phyloP scores from a whole-genome alignment of 2,888 invertebrate species.

The Acheta domesticus region DNA sequence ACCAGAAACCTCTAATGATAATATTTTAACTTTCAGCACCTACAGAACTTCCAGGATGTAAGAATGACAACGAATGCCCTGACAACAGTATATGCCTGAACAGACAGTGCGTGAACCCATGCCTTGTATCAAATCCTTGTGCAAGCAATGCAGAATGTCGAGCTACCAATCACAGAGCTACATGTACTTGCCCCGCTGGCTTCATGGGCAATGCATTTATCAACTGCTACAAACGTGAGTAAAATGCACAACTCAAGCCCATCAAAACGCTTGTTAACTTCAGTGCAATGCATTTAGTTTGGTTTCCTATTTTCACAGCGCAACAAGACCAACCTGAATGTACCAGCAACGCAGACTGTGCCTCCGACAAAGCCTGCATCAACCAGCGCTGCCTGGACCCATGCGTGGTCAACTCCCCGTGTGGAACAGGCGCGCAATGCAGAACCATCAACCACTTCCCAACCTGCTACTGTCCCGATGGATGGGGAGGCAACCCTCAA shows the following conservation, averaged over 20 bases:
- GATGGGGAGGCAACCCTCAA: conserved; percentile 86
- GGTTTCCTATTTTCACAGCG: conserved; percentile 41
- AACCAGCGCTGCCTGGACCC: conserved; percentile 77
- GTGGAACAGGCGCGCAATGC: conserved; percentile 78
- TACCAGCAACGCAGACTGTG: conserved; percentile 69
- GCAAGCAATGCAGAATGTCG: conserved; percentile 75
- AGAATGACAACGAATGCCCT: conserved; percentile 67
- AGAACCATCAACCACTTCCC: conserved; percentile 73
- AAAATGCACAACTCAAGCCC: conserved; percentile 25
- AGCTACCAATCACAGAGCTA: conserved; percentile 70
- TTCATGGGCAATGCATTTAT: conserved; percentile 76
- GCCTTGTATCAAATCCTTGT: conserved; percentile 66
- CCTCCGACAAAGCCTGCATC: conserved; percentile 73
- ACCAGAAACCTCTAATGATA: too few relatives aligned
- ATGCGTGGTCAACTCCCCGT: conserved; percentile 71
- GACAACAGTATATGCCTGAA: conserved; percentile 68
- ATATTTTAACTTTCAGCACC: conserved; percentile 33
- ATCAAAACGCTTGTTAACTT: neutral
- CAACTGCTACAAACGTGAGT: conserved; percentile 61
- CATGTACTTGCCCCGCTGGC: conserved; percentile 71
- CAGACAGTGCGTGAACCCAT: conserved; percentile 73
- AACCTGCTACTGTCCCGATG: conserved; percentile 77
- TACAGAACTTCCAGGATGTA: conserved; percentile 60
- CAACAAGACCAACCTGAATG: conserved; percentile 61
- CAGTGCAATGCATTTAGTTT: neutral